phyloP scores from a whole-genome alignment of 1,140 invertebrate species.

The Battus philenor region DNA sequence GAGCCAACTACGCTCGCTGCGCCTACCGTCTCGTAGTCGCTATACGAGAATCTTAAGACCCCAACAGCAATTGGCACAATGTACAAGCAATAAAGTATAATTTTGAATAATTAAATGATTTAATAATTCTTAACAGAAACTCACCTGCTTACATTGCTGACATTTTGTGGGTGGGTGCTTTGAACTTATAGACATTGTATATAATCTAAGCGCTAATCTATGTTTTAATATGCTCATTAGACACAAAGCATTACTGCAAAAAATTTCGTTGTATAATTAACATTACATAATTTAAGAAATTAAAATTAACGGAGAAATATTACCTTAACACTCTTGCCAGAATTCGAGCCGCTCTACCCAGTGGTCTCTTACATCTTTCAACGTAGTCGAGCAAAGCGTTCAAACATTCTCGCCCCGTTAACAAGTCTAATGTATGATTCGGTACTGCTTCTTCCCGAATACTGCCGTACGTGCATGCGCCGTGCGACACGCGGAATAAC shows the following conservation, averaged over 20 bases:
- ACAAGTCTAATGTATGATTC: conserved; percentile 42
- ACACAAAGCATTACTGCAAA: conserved; percentile 54
- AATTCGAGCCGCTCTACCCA: conserved; percentile 60
- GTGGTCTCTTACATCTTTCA: conserved; percentile 50
- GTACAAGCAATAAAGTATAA: no score
- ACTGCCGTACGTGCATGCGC: conserved; percentile 32
- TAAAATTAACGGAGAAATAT: no score
- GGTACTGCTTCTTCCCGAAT: conserved; percentile 31
- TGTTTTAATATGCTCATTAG: conserved; percentile 61
- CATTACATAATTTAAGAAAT: background rate
- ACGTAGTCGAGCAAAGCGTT: conserved; percentile 61
- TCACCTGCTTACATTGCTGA: conserved; percentile 66
- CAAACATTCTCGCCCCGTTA: conserved; percentile 51
- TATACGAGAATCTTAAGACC: no score
- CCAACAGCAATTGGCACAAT: no score
- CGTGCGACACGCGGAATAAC: conserved; percentile 55
- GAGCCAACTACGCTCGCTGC: no score
- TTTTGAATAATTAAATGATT: conserved; percentile 1
- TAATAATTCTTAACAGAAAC: conserved; percentile 12
- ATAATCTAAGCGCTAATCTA: conserved; percentile 46
- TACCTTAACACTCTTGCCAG: conserved; percentile 62
- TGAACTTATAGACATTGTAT: conserved; percentile 52
- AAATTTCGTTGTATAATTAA: conserved; percentile 8
- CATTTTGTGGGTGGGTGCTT: conserved; percentile 58
- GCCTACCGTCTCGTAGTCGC: no score